Evolutionary conservation across 2,888 invertebrate genomes (phyloP).

Genomic region (Apeira syringaria): DNA sequence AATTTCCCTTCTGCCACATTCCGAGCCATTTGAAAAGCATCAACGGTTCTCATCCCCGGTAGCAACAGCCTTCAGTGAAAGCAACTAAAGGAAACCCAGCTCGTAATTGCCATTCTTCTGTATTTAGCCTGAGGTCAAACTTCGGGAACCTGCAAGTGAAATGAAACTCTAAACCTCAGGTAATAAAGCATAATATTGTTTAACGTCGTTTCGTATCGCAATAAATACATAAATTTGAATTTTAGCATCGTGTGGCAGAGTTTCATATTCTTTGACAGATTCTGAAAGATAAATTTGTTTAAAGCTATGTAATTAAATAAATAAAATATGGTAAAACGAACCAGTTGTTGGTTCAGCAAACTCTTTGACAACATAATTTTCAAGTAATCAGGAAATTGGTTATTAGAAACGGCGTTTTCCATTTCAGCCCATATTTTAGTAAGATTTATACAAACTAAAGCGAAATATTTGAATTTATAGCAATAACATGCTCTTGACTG

Average conservation of each 20-base stretch:
- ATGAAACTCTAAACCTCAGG: not conserved
- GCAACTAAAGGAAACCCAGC: slow-evolving; percentile 6
- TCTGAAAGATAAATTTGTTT: not conserved
- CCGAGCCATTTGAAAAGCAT: not conserved
- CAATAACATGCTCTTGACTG: too few species aligned
- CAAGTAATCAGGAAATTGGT: slow-evolving; percentile 16
- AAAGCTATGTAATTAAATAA: slow-evolving; percentile 25
- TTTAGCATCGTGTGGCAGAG: slow-evolving; percentile 1
- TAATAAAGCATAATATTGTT: not conserved
- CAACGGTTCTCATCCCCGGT: slow-evolving; percentile 7
- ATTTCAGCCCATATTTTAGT: too few species aligned
- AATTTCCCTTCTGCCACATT: not conserved
- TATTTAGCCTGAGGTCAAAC: slow-evolving; percentile 8
- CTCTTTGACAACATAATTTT: slow-evolving; percentile 13
- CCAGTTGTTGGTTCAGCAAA: slow-evolving; percentile 3
- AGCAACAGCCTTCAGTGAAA: slow-evolving; percentile 12
- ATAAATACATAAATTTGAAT: slow-evolving; percentile 3
- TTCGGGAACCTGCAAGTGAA: not conserved
- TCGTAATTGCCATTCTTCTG: slow-evolving; percentile 13
- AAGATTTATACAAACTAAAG: too few species aligned
- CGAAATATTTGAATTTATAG: too few species aligned
- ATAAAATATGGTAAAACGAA: slow-evolving; percentile 19
- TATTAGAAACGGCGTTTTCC: slow-evolving; percentile 2
- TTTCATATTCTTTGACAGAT: slow-evolving; percentile 7
- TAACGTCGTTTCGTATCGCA: not conserved